Percentiles rank a stretch among this genome's conserved stretches.
Evolutionary conservation across 2,888 invertebrate species (phyloP).

Genomic region (Hylaea fasciaria): DNA sequence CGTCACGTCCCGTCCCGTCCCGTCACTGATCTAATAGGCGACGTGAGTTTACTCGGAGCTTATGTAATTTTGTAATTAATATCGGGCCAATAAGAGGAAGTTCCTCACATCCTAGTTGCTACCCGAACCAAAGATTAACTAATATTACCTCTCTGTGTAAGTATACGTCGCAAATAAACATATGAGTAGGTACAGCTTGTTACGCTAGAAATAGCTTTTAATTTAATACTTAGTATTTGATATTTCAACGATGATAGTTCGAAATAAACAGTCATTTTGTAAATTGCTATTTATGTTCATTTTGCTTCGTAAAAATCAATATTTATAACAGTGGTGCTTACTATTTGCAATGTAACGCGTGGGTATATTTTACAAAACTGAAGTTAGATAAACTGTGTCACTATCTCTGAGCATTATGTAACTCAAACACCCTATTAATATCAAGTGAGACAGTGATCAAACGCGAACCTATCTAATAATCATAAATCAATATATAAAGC

Average conservation of each 20-base stretch:
- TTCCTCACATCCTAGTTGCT: slow-evolving; percentile 6
- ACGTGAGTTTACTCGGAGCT: slow-evolving; percentile 13
- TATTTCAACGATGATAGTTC: neutral
- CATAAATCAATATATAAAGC: too few species aligned
- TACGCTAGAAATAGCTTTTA: neutral
- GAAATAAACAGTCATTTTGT: neutral
- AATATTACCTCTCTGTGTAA: too few species aligned
- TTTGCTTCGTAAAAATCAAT: too few species aligned
- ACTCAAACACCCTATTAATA: too few species aligned
- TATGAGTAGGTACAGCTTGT: neutral
- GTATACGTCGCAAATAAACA: too few species aligned
- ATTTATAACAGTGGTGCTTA: neutral
- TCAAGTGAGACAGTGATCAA: too few species aligned
- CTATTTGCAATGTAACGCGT: neutral
- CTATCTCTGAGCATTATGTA: too few species aligned
- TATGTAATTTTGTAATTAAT: slow-evolving; percentile 28
- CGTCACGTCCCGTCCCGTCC: slow-evolving; percentile 12
- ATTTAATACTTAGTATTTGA: too few species aligned
- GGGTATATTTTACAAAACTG: too few species aligned
- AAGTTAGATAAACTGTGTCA: too few species aligned
- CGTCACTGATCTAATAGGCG: slow-evolving; percentile 12
- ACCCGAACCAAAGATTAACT: neutral
- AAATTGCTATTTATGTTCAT: neutral
- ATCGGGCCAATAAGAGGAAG: slow-evolving; percentile 12
- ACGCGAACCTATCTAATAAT: too few species aligned